These are phyloP conservation scores for Drosophila triauraria DNA, from an alignment of 1,140 invertebrate genomes.

Conservation along the genomic window DNA sequence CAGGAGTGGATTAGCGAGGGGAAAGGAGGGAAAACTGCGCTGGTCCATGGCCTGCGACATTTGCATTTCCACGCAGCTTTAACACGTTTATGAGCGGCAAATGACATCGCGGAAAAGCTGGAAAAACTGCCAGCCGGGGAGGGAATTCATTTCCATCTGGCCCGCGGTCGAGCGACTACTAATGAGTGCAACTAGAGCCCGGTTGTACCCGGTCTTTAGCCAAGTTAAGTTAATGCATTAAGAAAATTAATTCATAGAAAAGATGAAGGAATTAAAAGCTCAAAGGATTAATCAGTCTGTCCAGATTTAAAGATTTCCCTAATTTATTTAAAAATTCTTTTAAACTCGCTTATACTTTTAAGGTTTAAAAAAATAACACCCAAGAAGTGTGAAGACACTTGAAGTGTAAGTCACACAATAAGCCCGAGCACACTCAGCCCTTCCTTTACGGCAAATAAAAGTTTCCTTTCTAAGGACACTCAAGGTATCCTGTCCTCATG, in stretches of 20 bases:
- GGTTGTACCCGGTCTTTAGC: constrained; percentile 10
- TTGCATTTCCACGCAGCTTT: constrained; percentile 72
- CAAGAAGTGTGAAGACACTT: background rate
- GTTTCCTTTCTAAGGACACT: constrained; percentile 28
- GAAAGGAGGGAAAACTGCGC: constrained; percentile 12
- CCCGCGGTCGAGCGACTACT: constrained; percentile 40
- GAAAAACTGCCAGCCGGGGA: background rate
- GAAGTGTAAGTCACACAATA: constrained; percentile 7
- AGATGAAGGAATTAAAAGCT: background rate
- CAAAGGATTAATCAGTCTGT: background rate
- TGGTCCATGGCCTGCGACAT: constrained; percentile 45
- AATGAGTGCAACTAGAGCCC: constrained; percentile 34
- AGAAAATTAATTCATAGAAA: constrained; percentile 28
- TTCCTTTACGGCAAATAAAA: constrained; percentile 20
- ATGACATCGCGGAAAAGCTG: constrained; percentile 30
- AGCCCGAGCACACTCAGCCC: constrained; percentile 11
- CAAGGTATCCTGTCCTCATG: constrained; percentile 51
- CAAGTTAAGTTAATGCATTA: constrained; percentile 25
- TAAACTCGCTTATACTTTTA: too few species aligned
- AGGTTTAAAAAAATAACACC: too few species aligned
- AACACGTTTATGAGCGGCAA: constrained; percentile 69
- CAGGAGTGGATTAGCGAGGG: constrained; percentile 18
- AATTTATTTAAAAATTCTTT: background rate
- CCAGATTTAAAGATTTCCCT: too few species aligned
- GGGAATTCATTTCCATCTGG: constrained; percentile 38